Evolutionary conservation across 2,113 vertebrate genomes (phyloP), one percentile per base, ranked within the genome.

Genomic region (Ageneiosus marmoratus): DNA sequence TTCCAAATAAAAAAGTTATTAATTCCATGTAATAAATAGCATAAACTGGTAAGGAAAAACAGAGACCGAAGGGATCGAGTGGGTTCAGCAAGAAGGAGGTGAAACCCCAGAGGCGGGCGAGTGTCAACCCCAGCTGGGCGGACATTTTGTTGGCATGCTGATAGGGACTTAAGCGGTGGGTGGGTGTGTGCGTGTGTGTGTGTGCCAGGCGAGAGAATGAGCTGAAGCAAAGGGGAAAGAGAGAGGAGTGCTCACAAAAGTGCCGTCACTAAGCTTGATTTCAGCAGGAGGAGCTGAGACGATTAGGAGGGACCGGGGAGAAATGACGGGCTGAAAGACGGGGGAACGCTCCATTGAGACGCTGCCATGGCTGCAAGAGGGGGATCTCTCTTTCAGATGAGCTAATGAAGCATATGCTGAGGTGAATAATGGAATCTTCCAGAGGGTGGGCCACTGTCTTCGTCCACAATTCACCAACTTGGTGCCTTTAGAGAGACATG

Each of bases 81-180:
- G 90, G 90, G 91, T 91, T 88, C 89, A 90, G 90, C 82, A 88
- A 90, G 90, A 91, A 92, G 91, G 89, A 91, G 89, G 88, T 88
- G 91, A 91, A 92, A 90, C 90, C 91, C 94, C 91, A 90, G 91
- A 92, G 92, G 92, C 89, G 89, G 90, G 87, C 83, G 82, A 86
- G 86, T 91, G 90, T 92, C 90, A 90, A 88, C 92, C 92, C 94
- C 93, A 95, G 90, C 94, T 93, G 94, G 90, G 93, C 88, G 92
- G 94, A 94, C 93, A 94, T 94, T 95, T 94, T 94, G 92, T 94
- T 93, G 94, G 94, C 94, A 94, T 93, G 93, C 93, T 94, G 94
- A 94, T 95, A 93, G 93, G 93, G 94, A 93, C 92, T 94, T 94
- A 94, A 95, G 93, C 93, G 91, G 94, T 93, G 92, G 94, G 93